These are phyloP conservation scores for Apamea sordens DNA, from an alignment of 2,888 invertebrate species.

Conservation along the genomic window DNA sequence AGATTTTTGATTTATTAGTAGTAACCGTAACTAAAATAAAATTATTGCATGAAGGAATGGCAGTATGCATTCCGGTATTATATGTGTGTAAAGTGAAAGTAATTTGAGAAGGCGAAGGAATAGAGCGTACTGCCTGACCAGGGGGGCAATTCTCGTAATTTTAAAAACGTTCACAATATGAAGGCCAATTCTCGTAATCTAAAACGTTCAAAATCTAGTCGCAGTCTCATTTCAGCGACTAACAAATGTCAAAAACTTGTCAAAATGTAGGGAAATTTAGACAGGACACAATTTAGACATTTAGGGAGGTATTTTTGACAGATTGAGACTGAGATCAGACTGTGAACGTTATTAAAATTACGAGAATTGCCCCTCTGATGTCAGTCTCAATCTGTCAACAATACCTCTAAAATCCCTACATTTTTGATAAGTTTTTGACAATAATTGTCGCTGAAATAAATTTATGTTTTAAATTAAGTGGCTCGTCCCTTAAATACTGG, in stretches of 20 bases:
- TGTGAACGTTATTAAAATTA: no score
- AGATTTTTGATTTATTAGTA: slow-evolving; percentile 83
- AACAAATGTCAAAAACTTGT: no score
- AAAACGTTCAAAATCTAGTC: no score
- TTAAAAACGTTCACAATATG: neutral
- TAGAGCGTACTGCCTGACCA: neutral
- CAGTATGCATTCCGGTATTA: slow-evolving; percentile 11
- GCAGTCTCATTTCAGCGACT: no score
- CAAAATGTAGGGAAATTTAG: no score
- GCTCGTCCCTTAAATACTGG: neutral
- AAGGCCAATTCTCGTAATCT: no score
- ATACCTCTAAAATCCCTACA: neutral
- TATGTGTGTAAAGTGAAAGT: slow-evolving; percentile 5
- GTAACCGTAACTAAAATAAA: slow-evolving; percentile 58
- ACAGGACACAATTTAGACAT: no score
- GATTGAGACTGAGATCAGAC: no score
- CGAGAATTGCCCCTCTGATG: no score
- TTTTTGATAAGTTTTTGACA: neutral
- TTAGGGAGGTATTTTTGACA: no score
- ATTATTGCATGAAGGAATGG: slow-evolving; percentile 50
- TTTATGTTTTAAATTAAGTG: neutral
- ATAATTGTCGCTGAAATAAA: neutral
- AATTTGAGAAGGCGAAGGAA: neutral
- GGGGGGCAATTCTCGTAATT: neutral
- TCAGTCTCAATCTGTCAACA: neutral